A percentile compares a stretch with the other conserved stretches of the same genome.
These are phyloP conservation scores for Diloba caeruleocephala DNA, from an alignment of 2,888 invertebrate genomes.

Conservation along the genomic window DNA sequence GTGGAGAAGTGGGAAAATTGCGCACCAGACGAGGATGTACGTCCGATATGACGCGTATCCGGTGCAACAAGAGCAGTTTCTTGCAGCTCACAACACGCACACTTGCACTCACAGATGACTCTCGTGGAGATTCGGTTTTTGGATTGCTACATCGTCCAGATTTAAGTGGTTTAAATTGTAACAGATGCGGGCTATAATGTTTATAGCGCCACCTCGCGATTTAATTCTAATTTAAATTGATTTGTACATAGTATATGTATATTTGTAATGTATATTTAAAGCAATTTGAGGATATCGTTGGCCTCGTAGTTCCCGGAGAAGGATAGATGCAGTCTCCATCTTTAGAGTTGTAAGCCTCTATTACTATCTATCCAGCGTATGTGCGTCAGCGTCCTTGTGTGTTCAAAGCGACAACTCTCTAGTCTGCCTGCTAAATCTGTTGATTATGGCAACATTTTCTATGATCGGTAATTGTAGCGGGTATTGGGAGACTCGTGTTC, in stretches of 20 bases:
- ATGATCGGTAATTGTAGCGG: too few relatives aligned
- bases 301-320: too few relatives aligned
- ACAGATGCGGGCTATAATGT: constrained; percentile 48
- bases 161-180: constrained; percentile 56
- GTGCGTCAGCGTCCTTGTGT: too few relatives aligned
- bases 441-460: too few relatives aligned
- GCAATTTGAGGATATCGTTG: constrained; percentile 11
- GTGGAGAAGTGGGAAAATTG: constrained; percentile 78
- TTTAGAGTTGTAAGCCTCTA: too few relatives aligned
- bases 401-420: too few relatives aligned
- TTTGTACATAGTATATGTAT: constrained; percentile 25
- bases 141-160: constrained; percentile 43
- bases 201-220: constrained; percentile 32
- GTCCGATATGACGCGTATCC: constrained; percentile 83
- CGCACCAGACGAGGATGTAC: constrained; percentile 81
- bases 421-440: too few relatives aligned
- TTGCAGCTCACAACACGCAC: constrained; percentile 28
- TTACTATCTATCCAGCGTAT: too few relatives aligned
- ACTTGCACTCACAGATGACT: constrained; percentile 39
- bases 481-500: too few relatives aligned
- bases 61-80: constrained; percentile 58
- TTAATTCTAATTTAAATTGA: constrained; percentile 35
- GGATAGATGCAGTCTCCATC: too few relatives aligned
- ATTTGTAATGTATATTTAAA: constrained; percentile 12
- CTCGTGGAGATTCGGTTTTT: constrained; percentile 47